Evolutionary conservation across 1,140 invertebrate species (phyloP).

Genomic region (Heliothis virescens): DNA sequence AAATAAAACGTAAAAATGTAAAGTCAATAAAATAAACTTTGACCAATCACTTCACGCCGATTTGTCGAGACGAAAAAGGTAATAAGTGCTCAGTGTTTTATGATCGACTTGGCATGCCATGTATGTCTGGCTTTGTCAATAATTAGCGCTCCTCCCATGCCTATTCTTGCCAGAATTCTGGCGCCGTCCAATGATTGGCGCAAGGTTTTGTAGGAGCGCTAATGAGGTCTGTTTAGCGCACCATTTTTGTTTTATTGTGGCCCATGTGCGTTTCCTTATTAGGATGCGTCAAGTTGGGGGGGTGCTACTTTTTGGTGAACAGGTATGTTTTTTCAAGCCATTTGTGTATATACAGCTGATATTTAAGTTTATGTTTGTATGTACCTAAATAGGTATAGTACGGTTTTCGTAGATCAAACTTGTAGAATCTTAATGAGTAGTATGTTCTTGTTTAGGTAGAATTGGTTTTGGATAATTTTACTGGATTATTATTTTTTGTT

Average conservation of each 20-base stretch:
- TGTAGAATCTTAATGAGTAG: no score
- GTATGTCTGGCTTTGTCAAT: constrained; percentile 46
- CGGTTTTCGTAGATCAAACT: no score
- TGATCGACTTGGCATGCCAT: constrained; percentile 49
- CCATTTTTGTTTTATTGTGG: constrained; percentile 58
- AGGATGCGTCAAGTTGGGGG: constrained; percentile 12
- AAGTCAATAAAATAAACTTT: constrained; percentile 3
- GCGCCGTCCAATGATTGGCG: constrained; percentile 63
- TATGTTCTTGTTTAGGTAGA: no score
- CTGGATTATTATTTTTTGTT: no score
- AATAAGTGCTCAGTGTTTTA: constrained; percentile 61
- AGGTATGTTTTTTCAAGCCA: constrained; percentile 38
- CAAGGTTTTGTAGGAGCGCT: constrained; percentile 56
- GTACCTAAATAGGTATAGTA: no score
- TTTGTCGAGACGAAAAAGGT: constrained; percentile 62
- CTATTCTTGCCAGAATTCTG: constrained; percentile 60
- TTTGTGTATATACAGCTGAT: constrained; percentile 13
- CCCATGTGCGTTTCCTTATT: constrained; percentile 24
- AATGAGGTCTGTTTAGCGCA: constrained; percentile 66
- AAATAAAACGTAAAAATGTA: constrained; percentile 1
- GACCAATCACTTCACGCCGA: constrained; percentile 53
- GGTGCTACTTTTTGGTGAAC: constrained; percentile 20
- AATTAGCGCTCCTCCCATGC: constrained; percentile 62
- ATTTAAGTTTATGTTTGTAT: no score
- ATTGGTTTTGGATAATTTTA: no score